Conservation (phyloP, 2,888 invertebrate genomes). For the Tridacna gigas region DNA sequence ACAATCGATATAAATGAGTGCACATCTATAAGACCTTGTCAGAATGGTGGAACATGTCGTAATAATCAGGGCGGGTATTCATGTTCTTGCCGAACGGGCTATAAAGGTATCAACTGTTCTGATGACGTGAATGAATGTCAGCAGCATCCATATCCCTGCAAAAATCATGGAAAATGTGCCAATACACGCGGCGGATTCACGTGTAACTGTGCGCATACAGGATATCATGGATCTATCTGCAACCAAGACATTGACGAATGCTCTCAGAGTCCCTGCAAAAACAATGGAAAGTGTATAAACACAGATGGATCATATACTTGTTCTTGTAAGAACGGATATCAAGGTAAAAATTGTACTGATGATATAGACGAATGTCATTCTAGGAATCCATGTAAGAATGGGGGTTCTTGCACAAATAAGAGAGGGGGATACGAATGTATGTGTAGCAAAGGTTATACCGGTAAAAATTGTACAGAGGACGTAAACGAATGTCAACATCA, state of each 20-base stretch:
- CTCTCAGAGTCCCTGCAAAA: slow-evolving; percentile 52
- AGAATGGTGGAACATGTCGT: slow-evolving; percentile 60
- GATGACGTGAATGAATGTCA: slow-evolving; percentile 27
- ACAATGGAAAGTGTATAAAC: slow-evolving; percentile 10
- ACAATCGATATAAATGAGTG: slow-evolving; percentile 60
- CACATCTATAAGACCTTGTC: slow-evolving; percentile 46
- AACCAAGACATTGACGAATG: slow-evolving; percentile 30
- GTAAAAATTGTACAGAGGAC: neutral
- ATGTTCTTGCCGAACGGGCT: slow-evolving; percentile 66
- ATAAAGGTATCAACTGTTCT: slow-evolving; percentile 40
- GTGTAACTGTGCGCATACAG: slow-evolving; percentile 68
- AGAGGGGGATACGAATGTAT: neutral
- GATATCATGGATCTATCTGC: slow-evolving; percentile 49
- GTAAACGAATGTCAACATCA: neutral
- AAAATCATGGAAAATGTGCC: slow-evolving; percentile 97
- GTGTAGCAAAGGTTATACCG: neutral
- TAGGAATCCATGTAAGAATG: neutral
- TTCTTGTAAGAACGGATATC: neutral
- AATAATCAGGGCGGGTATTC: slow-evolving; percentile 56
- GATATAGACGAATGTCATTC: slow-evolving; percentile 6
- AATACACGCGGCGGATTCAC: slow-evolving; percentile 74
- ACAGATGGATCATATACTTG: neutral
- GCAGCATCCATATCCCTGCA: slow-evolving; percentile 89
- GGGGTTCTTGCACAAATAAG: neutral
- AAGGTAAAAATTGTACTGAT: neutral